Percentiles rank a stretch among this genome's conserved stretches.
These are phyloP conservation scores for Erinaceus europaeus DNA, from an alignment of 2,113 vertebrate species.

Conservation along the genomic window DNA sequence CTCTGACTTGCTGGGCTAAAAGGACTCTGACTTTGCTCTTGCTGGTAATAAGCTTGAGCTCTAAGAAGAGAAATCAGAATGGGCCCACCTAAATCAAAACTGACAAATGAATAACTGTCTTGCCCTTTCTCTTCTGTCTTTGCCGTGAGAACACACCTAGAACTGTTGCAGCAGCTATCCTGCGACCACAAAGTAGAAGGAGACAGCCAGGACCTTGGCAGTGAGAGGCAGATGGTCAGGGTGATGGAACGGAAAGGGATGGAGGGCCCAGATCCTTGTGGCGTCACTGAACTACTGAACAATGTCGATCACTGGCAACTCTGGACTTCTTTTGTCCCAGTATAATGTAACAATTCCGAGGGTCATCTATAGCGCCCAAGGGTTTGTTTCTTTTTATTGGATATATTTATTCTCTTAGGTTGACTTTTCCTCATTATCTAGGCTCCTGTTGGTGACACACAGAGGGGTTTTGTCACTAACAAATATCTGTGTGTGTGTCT, in stretches of 20 bases:
- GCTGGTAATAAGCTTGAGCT: too few relatives aligned
- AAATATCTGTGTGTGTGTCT: background rate
- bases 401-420: background rate
- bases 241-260: background rate
- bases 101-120: too few relatives aligned
- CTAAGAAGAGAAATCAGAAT: too few relatives aligned
- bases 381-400: background rate
- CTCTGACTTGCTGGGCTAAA: too few relatives aligned
- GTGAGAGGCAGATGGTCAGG: background rate
- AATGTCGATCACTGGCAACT: background rate
- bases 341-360: background rate
- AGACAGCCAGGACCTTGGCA: background rate
- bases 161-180: background rate
- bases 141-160: background rate
- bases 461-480: background rate
- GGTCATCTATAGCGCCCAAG: background rate
- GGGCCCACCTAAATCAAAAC: too few relatives aligned
- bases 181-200: background rate
- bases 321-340: background rate
- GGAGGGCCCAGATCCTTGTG: background rate
- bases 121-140: background rate
- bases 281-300: background rate
- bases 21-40: too few relatives aligned
- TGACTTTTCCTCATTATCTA: background rate
- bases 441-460: background rate